phyloP scores from a whole-genome alignment of 2,888 invertebrate species.

The Cataglyphis albicans region DNA sequence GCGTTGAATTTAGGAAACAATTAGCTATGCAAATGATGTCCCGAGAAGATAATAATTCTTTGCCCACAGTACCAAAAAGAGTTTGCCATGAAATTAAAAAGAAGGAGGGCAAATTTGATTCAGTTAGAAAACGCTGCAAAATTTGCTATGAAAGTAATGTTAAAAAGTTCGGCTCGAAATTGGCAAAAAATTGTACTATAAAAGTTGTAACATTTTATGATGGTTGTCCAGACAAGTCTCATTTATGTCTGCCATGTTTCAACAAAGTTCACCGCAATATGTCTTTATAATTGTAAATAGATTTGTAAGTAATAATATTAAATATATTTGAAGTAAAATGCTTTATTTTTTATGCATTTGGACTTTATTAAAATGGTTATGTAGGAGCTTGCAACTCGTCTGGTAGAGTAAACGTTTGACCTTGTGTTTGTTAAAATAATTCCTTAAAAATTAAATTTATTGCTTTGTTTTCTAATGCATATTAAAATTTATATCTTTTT shows the following conservation, averaged over 20 bases:
- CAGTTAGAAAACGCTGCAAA: constrained; percentile 37
- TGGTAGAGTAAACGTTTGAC: no score
- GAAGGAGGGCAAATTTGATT: neutral
- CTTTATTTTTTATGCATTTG: neutral
- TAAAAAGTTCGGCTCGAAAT: constrained; percentile 1
- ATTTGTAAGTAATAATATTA: neutral
- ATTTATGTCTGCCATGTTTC: no score
- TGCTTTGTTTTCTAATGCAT: no score
- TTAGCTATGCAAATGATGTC: constrained; percentile 50
- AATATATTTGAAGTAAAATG: neutral
- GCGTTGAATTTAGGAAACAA: constrained; percentile 46
- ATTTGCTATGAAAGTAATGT: constrained; percentile 21
- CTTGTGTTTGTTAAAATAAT: no score
- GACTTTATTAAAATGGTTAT: no score
- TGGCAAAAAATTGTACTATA: neutral
- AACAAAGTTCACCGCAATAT: no score
- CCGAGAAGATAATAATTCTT: constrained; percentile 41
- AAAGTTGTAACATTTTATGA: neutral
- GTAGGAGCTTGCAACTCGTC: no score
- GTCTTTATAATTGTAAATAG: neutral
- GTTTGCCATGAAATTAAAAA: constrained; percentile 46
- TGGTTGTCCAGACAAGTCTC: no score
- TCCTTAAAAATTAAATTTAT: no score
- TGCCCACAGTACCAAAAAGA: constrained; percentile 31
- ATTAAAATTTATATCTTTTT: no score